Base-by-base conservation (phyloP, 1,140 invertebrate genomes). In the Drosophila sulfurigaster region DNA sequence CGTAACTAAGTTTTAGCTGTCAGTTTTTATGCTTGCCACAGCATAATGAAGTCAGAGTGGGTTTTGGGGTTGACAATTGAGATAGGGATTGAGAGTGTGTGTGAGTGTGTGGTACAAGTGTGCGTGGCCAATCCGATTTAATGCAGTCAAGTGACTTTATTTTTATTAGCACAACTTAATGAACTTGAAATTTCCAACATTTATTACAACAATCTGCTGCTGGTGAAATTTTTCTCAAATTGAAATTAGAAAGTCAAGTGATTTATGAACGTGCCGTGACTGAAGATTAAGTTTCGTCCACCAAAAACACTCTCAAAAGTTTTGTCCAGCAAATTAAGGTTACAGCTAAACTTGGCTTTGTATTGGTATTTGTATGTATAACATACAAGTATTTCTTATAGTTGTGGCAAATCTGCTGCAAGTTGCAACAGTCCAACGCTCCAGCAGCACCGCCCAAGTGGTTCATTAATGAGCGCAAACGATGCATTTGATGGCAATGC, bases 121-220 rank as follows among this genome's bases (percentile, higher is more conserved):
- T 70, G 80, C 87, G 80, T 87, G 63, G 49, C 87, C 75, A 87
- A 91, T 91, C 62, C 75, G 78, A 91, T 91, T 91, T 81, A 70
- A 69, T 81, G 81, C 83, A 91, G 82, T 83, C 86, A 90, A 86
- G 87, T 91, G 75, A 89, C 73, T 87, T 86, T 82, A 91, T 83
- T 87, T 81, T 79, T 91, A 87, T 91, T 91, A 91, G 87, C 87
- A 87, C 74, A 91, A 91, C 82, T 89, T 89, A 91, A 91, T 91
- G 87, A 87, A 91, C 88, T 91, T 75, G 87, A 91, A 91, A 79
- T 62, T 78, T 79, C 56, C 57, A 87, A 78, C 88, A 91, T 91
- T 91, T 83, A 91, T 91, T 82, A 82, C 79, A 58, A 82, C 79
- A 56, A 74, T 73, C 60, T 72, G 43, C 49, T 32, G 59, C 66